These are phyloP conservation scores for Umimayanthus kanabou DNA, from an alignment of 92 coral and sea anemone genomes.

Conservation along the genomic window DNA sequence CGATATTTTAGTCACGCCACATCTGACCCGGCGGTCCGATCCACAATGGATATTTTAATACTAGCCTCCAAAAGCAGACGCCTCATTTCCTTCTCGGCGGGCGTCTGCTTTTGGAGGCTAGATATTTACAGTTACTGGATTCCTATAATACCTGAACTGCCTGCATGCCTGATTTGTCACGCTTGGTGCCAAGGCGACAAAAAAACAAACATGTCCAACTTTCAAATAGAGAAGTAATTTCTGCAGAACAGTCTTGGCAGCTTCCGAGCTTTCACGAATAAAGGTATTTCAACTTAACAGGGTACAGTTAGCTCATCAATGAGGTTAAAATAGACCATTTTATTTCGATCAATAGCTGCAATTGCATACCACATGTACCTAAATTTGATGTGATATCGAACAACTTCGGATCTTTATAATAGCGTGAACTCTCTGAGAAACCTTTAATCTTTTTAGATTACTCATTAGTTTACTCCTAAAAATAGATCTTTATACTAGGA, in stretches of 20 bases:
- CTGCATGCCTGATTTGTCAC: neutral
- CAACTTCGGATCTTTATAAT: too few relatives aligned
- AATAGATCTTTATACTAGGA: too few relatives aligned
- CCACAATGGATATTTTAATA: neutral
- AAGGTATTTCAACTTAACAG: neutral
- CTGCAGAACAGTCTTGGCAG: neutral
- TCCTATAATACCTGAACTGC: neutral
- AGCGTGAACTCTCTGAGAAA: too few relatives aligned
- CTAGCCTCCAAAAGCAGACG: too few relatives aligned
- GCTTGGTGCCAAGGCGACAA: slow-evolving; percentile 9
- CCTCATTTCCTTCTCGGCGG: too few relatives aligned
- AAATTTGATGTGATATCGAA: too few relatives aligned
- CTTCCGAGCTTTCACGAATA: neutral
- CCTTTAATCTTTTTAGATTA: too few relatives aligned
- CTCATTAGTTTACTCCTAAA: too few relatives aligned
- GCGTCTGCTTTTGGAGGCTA: too few relatives aligned
- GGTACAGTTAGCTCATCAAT: neutral
- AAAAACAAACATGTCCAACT: neutral
- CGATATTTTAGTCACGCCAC: slow-evolving; percentile 2
- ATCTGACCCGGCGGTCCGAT: neutral
- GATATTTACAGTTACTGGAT: neutral
- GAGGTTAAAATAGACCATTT: neutral
- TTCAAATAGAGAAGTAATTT: neutral
- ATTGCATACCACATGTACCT: too few relatives aligned
- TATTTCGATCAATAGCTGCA: too few relatives aligned